Evolutionary conservation across 2,797 vertebrate species (phyloP), one percentile per base, ranked within the genome.

Genomic region (Acanthis flammea): DNA sequence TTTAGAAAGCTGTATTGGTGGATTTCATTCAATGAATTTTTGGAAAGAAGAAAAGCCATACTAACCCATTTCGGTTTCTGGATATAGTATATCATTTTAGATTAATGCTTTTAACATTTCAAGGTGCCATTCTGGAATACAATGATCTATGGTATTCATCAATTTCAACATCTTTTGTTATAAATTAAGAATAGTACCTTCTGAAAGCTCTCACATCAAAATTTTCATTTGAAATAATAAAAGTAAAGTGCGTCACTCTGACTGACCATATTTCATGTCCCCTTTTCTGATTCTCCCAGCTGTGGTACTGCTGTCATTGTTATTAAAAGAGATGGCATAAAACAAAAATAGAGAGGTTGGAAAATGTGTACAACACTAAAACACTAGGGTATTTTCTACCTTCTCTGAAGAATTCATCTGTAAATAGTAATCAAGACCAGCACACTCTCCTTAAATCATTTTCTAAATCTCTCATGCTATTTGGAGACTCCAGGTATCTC

Each of bases 71-170:
- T 97, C 55, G 71, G 86, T 95, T 94, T 75, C 88, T 96, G 86
- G 81, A 81, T 97, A 54, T 85, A 95, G 92, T 96, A 92, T 88
- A 85, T 90, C 63, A 96, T 87, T 96, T 97, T 96, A 97, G 89
- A 97, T 97, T 96, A 95, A 97, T 95, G 95, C 83, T 96, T 97
- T 96, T 93, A 96, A 96, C 92, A 95, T 97, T 97, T 97, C 95
- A 97, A 97, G 92, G 90, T 96, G 95, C 77, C 95, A 94, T 97
- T 97, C 94, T 88, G 68, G 92, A 97, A 95, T 90, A 96, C 75
- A 88, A 35, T 97, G 97, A 97, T 97, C 91, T 96, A 96, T 18
- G 39, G 48, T 70, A 94, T 95, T 96, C 95, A 92, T 98, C 96
- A 97, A 95, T 97, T 96, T 94, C 87, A 86, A 91, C 90, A 91